These are phyloP conservation scores for Lasioglossum malachurum DNA, from an alignment of 2,888 invertebrate genomes.

Conservation along the genomic window DNA sequence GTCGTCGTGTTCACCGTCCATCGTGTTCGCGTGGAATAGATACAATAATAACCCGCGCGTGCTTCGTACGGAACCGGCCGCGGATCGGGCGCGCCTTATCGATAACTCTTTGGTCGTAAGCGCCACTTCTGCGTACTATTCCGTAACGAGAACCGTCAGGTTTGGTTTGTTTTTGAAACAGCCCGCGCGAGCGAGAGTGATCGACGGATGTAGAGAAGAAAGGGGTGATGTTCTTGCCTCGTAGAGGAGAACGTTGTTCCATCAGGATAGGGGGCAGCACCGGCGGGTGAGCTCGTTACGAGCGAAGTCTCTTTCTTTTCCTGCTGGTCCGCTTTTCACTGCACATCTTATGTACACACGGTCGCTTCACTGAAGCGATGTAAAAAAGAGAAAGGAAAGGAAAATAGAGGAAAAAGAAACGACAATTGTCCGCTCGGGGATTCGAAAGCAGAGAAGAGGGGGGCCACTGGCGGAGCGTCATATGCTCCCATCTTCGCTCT, in stretches of 20 bases:
- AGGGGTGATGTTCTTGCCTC: neutral
- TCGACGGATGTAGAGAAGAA: constrained; percentile 18
- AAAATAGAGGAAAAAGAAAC: neutral
- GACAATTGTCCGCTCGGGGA: constrained; percentile 45
- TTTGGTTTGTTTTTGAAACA: constrained; percentile 3
- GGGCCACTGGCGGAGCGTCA: constrained; percentile 23
- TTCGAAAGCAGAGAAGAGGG: constrained; percentile 16
- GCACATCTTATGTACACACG: constrained; percentile 67
- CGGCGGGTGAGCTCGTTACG: constrained; percentile 50
- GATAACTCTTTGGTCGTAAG: constrained; percentile 79
- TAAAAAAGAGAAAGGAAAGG: constrained; percentile 13
- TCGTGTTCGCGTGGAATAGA: neutral
- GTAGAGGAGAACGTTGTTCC: neutral
- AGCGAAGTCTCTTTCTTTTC: constrained; percentile 44
- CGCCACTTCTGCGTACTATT: constrained; percentile 67
- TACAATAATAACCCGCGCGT: constrained; percentile 17
- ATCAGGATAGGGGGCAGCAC: constrained; percentile 47
- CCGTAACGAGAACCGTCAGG: constrained; percentile 46
- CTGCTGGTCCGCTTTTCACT: constrained; percentile 50
- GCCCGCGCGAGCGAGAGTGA: constrained; percentile 24
- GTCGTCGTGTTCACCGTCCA: neutral
- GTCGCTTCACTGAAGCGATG: constrained; percentile 70
- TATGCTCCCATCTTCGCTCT: neutral
- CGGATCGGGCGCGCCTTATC: constrained; percentile 61
- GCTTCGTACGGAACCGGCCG: constrained; percentile 65